Percentiles rank a stretch among this genome's conserved stretches.
Evolutionary conservation across 2,113 vertebrate species (phyloP).

Genomic region (Diadophis punctatus): DNA sequence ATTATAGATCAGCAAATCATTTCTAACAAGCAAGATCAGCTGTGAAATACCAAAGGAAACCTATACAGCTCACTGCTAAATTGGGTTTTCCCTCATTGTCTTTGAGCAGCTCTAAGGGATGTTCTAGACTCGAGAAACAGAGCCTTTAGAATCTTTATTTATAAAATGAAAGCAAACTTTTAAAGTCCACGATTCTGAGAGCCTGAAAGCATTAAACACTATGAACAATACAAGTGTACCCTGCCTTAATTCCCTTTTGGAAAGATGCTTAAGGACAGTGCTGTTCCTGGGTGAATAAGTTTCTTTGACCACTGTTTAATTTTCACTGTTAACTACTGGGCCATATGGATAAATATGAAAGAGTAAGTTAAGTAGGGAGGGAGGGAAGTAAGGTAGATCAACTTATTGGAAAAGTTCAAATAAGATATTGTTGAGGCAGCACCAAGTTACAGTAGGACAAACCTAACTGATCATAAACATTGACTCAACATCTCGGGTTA

Average conservation of each 20-base stretch:
- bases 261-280: slow-evolving; percentile 46
- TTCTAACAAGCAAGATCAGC: slow-evolving; percentile 66
- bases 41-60: slow-evolving; percentile 61
- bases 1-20: slow-evolving; percentile 66
- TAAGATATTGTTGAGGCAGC: slow-evolving; percentile 83
- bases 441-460: slow-evolving; percentile 85
- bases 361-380: slow-evolving; percentile 33
- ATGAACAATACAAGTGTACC: slow-evolving; percentile 60
- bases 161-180: slow-evolving; percentile 12
- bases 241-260: slow-evolving; percentile 52
- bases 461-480: slow-evolving; percentile 95
- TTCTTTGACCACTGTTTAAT: slow-evolving; percentile 77
- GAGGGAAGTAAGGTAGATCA: slow-evolving; percentile 64
- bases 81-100: slow-evolving; percentile 30
- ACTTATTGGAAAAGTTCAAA: slow-evolving; percentile 84
- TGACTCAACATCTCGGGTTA: slow-evolving; percentile 74
- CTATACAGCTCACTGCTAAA: slow-evolving; percentile 25
- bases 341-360: slow-evolving; percentile 77
- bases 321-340: slow-evolving; percentile 78
- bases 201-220: slow-evolving; percentile 37
- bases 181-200: slow-evolving; percentile 41
- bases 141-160: slow-evolving; percentile 32
- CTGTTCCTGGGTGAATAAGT: slow-evolving; percentile 69
- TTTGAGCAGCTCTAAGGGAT: slow-evolving; percentile 5
- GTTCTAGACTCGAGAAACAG: slow-evolving; percentile 32